These are phyloP conservation scores for Pandemis corylana DNA, from an alignment of 2,888 invertebrate genomes.

Conservation along the genomic window DNA sequence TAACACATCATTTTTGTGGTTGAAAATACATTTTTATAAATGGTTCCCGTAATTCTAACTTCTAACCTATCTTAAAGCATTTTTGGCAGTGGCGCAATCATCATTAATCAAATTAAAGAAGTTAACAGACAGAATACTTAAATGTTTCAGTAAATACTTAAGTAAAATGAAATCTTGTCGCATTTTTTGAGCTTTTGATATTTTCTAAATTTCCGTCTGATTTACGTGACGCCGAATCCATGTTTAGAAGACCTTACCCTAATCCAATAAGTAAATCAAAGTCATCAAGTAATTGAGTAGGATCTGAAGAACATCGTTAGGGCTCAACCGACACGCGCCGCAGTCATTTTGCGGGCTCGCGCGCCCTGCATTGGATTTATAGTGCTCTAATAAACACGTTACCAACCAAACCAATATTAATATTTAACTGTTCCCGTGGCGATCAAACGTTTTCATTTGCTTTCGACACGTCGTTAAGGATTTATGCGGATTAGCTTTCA, in stretches of 20 bases:
- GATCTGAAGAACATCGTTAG: constrained; percentile 75
- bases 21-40: no score
- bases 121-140: no score
- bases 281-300: constrained; percentile 67
- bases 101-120: no score
- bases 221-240: background rate
- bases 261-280: constrained; percentile 79
- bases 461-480: constrained; percentile 61
- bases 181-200: no score
- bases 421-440: constrained; percentile 63
- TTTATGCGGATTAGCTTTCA: constrained; percentile 53
- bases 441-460: constrained; percentile 68
- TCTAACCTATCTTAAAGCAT: no score
- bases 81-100: no score
- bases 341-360: constrained; percentile 70
- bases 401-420: constrained; percentile 80
- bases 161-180: no score
- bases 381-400: constrained; percentile 53
- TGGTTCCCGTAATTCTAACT: no score
- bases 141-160: no score
- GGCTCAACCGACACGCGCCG: constrained; percentile 75
- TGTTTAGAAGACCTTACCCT: constrained; percentile 42
- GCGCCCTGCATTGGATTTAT: constrained; percentile 65
- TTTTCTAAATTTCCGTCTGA: background rate
- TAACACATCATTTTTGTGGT: background rate